Evolutionary conservation across 2,113 vertebrate genomes (phyloP).

Genomic region (Xyrauchen texanus): DNA sequence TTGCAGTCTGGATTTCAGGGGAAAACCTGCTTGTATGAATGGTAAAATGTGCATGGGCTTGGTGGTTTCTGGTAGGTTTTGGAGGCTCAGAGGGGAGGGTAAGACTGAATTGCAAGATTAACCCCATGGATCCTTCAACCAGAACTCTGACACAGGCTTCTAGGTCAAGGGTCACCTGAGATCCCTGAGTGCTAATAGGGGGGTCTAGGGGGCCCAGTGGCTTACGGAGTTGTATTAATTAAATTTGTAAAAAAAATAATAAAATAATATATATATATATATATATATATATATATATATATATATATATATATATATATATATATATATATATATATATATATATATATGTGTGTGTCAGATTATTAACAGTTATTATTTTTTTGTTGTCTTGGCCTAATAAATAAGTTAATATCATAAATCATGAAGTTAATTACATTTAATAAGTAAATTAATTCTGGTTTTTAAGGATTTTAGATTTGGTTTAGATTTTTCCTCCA

Average conservation of each 20-base stretch:
- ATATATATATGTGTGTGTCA: no score
- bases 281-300: no score
- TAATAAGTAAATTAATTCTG: not conserved
- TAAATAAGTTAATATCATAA: not conserved
- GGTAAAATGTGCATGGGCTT: conserved; percentile 31
- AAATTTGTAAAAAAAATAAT: no score
- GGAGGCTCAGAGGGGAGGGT: conserved; percentile 34
- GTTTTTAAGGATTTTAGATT: not conserved
- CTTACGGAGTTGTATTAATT: conserved; percentile 7
- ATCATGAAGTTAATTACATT: not conserved
- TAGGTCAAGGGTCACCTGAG: conserved; percentile 52
- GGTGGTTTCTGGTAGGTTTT: conserved; percentile 31
- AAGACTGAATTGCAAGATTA: conserved; percentile 43
- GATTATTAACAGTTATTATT: not conserved
- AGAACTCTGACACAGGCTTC: conserved; percentile 30
- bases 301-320: no score
- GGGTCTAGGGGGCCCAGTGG: conserved; percentile 33
- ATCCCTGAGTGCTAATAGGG: conserved; percentile 39
- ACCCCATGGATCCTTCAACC: conserved; percentile 29
- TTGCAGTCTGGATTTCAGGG: conserved; percentile 44
- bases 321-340: no score
- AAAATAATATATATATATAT: no score
- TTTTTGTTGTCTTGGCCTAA: not conserved
- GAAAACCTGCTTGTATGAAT: conserved; percentile 42
- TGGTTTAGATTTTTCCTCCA: not conserved